These are phyloP conservation scores for Synergus gifuensis DNA, from an alignment of 2,888 invertebrate genomes.

Conservation along the genomic window DNA sequence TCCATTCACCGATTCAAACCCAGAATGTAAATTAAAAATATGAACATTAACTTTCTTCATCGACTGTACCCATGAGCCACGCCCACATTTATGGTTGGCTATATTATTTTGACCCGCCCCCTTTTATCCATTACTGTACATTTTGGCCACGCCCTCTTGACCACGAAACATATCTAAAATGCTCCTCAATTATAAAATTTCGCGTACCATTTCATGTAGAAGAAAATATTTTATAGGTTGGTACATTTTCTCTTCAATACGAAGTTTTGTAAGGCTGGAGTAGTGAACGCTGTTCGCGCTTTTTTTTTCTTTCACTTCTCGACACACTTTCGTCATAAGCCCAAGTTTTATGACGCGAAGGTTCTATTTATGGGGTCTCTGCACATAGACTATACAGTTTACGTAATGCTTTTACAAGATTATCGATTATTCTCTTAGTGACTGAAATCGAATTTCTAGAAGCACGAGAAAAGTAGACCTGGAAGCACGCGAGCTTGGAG, in stretches of 20 bases:
- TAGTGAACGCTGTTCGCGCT: constrained; percentile 8
- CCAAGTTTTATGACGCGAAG: constrained; percentile 22
- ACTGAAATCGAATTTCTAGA: constrained; percentile 15
- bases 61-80: too few relatives aligned
- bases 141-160: too few relatives aligned
- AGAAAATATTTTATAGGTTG: too few relatives aligned
- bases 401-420: constrained; percentile 13
- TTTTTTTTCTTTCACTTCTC: not conserved
- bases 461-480: not conserved
- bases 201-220: too few relatives aligned
- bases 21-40: too few relatives aligned
- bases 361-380: constrained; percentile 18
- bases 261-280: not conserved
- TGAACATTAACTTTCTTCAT: too few relatives aligned
- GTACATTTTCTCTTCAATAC: not conserved
- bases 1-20: too few relatives aligned
- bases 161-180: too few relatives aligned
- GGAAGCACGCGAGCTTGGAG: constrained; percentile 1
- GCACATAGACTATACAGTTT: not conserved
- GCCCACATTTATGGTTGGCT: too few relatives aligned
- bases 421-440: constrained; percentile 26
- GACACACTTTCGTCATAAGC: constrained; percentile 26
- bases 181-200: too few relatives aligned
- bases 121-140: too few relatives aligned
- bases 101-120: too few relatives aligned